Conservation (phyloP, 2,113 vertebrate species). For the Terrapene triunguis region DNA sequence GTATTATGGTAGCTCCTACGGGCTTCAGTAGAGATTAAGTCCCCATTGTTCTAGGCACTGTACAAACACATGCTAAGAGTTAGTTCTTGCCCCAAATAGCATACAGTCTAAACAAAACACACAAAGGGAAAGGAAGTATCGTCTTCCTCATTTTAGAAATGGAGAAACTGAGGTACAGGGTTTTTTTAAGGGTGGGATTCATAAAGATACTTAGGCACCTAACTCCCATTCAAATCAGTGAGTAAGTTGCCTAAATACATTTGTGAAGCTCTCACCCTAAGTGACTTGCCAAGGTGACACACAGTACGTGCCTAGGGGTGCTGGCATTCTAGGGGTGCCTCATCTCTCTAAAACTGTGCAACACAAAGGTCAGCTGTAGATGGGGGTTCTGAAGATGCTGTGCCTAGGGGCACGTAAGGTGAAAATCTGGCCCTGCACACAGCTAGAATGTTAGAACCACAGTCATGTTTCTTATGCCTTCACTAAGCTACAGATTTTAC, state of each 20-base stretch:
- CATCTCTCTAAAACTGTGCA: too few species aligned
- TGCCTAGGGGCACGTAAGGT: too few species aligned
- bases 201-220: neutral
- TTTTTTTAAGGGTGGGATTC: neutral
- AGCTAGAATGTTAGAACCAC: neutral
- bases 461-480: fast-evolving
- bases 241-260: too few species aligned
- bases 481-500: neutral
- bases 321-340: too few species aligned
- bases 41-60: neutral
- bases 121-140: neutral
- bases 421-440: too few species aligned
- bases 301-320: too few species aligned
- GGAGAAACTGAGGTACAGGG: neutral
- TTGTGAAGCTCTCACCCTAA: neutral
- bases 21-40: neutral
- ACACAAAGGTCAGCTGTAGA: too few species aligned
- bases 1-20: neutral
- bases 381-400: too few species aligned
- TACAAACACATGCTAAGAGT: neutral
- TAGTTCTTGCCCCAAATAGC: neutral
- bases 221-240: neutral
- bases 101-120: neutral
- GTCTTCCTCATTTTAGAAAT: neutral
- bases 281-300: neutral